Evolutionary conservation across 2,113 vertebrate species (phyloP).

Genomic region (Tachysurus fulvidraco): DNA sequence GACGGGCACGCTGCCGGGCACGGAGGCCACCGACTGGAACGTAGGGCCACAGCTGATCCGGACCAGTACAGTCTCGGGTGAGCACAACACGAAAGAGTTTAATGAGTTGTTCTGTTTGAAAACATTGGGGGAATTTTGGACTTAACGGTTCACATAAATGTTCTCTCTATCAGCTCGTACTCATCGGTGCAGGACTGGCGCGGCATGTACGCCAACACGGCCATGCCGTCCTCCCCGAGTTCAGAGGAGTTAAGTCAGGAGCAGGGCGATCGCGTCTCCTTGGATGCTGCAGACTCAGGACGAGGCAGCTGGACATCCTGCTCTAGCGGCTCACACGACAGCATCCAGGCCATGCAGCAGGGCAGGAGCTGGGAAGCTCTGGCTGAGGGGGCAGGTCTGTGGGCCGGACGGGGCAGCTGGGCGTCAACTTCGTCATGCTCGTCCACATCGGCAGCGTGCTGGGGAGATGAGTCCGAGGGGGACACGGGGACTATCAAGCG

Average conservation of each 20-base stretch:
- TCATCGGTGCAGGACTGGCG: conserved; percentile 87
- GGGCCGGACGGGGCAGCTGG: conserved; percentile 90
- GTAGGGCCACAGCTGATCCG: conserved; percentile 83
- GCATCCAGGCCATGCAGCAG: conserved; percentile 97
- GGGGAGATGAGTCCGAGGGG: conserved; percentile 96
- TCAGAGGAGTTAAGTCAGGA: conserved; percentile 95
- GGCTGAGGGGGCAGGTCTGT: conserved; percentile 76
- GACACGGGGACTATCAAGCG: conserved; percentile 98
- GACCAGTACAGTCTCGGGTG: conserved; percentile 97
- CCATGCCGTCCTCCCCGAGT: conserved; percentile 91
- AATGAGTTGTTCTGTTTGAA: neutral
- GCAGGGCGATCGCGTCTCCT: conserved; percentile 91
- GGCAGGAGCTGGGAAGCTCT: conserved; percentile 95
- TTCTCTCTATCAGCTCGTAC: conserved; percentile 76
- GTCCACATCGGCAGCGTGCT: conserved; percentile 89
- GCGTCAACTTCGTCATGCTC: conserved; percentile 80
- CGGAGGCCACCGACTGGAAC: conserved; percentile 82
- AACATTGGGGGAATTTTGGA: neutral
- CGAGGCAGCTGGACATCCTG: conserved; percentile 98
- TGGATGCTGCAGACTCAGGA: conserved; percentile 95
- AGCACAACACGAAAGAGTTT: conserved; percentile 17
- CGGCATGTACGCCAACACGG: conserved; percentile 83
- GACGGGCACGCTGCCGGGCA: conserved; percentile 81
- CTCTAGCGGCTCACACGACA: conserved; percentile 96
- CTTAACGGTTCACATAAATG: neutral